Base-by-base conservation (phyloP, 1,140 invertebrate species). In the Pseudomyrmex pallidus region DNA sequence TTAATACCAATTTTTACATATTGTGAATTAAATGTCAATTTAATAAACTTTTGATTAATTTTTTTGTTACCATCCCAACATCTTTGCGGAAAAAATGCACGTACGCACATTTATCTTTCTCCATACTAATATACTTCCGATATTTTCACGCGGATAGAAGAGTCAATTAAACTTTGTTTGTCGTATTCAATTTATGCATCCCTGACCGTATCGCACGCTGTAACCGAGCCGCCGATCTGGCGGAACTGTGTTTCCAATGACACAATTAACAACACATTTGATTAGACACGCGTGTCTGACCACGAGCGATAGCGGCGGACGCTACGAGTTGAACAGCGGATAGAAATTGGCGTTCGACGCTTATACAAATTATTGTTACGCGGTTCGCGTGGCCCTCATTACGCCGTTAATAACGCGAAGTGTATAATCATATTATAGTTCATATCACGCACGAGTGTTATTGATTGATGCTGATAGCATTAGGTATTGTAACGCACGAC, bases 251-350 rank as follows among this genome's bases (percentile, higher is more conserved):
- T 72, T 80, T 80, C 68, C 66, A 54, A 70, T 70, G 66, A 80
- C 56, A 59, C 76, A 80, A 80, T 72, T 80, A 80, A 80, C 56
- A 80, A 80, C 66, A 61, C 46, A 70, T 80, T 80, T 66, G 25
- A 80, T 80, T 80, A 80, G 67, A 80, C 54, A 70, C 66, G 66
- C 66, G 56, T 61, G n/a, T 72, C 76, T 50, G 20, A 80, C 56
- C 44, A n/a, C 35, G 22, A 48, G 17, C 54, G 44, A 61, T 61
- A 59, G 44, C 44, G 25, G 12, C 22, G 59, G 5, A 35, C 17
- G 13, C 10, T 67, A 63, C 54, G 76, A 72, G 57, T 80, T 54
- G 76, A 80, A 57, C 20, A 61, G 44, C 66, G 64, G 20, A 70
- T 48, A 70, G 74, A 46, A 78, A 78, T 78, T 80, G 66, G 46